These are phyloP conservation scores for Melanotaenia pygmaea DNA, from an alignment of 2,797 vertebrate genomes.

Conservation along the genomic window DNA sequence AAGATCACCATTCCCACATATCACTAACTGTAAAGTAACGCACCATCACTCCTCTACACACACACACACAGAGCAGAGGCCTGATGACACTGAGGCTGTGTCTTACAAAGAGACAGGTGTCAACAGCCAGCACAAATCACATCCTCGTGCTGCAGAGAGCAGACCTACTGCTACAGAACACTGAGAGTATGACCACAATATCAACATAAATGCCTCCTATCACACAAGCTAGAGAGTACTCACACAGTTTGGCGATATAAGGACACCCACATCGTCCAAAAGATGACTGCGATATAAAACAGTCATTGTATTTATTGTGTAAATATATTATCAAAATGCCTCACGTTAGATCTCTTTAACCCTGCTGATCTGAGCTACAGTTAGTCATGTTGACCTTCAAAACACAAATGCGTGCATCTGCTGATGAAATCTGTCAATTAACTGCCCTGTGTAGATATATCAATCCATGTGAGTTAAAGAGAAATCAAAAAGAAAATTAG, in stretches of 20 bases:
- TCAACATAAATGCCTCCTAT: constrained; percentile 40
- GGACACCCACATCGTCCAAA: constrained; percentile 16
- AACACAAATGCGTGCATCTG: constrained; percentile 9
- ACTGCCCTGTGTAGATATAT: constrained; percentile 19
- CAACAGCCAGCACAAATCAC: constrained; percentile 74
- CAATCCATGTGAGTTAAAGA: constrained; percentile 10
- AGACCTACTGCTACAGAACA: constrained; percentile 52
- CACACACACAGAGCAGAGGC: constrained; percentile 27
- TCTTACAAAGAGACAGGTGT: constrained; percentile 79
- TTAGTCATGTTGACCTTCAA: background rate
- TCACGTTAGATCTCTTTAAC: background rate
- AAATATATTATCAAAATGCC: constrained; percentile 7
- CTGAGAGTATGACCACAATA: constrained; percentile 35
- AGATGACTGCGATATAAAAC: background rate
- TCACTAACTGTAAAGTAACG: constrained; percentile 11
- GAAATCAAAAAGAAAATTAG: constrained; percentile 53
- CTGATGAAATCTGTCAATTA: constrained; percentile 6
- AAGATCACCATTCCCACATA: constrained; percentile 56
- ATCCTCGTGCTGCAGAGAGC: constrained; percentile 74
- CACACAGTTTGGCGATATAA: background rate
- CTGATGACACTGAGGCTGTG: constrained; percentile 74
- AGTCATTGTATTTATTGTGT: background rate
- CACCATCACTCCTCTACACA: constrained; percentile 1
- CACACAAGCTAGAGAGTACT: constrained; percentile 9
- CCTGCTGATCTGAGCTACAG: background rate